These are phyloP conservation scores for Sebastes vulpes DNA, from an alignment of 2,797 vertebrate genomes.

Conservation along the genomic window DNA sequence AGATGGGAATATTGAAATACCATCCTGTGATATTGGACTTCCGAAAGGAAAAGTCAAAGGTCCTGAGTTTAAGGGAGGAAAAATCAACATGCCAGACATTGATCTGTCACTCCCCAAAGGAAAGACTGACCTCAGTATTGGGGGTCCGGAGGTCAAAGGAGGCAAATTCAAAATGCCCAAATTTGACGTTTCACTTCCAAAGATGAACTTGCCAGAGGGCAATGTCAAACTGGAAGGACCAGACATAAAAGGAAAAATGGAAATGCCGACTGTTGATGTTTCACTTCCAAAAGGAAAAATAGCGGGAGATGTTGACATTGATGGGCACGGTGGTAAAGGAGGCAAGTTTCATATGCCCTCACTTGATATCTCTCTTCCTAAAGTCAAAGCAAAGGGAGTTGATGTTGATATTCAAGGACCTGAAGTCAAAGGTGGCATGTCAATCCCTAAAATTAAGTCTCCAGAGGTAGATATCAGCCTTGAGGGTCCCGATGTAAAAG, in stretches of 20 bases:
- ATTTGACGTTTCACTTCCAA: conserved; percentile 60
- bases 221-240: conserved; percentile 42
- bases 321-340: conserved; percentile 34
- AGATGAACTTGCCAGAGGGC: conserved; percentile 48
- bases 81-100: conserved; percentile 42
- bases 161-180: conserved; percentile 75
- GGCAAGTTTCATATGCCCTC: conserved; percentile 77
- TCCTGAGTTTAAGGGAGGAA: conserved; percentile 19
- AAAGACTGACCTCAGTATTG: conserved; percentile 14
- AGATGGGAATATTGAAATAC: conserved; percentile 51
- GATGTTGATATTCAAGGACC: conserved; percentile 27
- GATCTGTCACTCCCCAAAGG: conserved; percentile 57
- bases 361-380: conserved; percentile 52
- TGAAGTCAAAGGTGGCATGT: conserved; percentile 18
- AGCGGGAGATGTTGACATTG: conserved; percentile 16
- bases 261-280: conserved; percentile 68
- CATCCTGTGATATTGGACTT: conserved; percentile 42
- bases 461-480: conserved; percentile 24
- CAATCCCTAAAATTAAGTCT: conserved; percentile 17
- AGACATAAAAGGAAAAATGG: conserved; percentile 35
- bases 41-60: conserved; percentile 49
- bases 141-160: conserved; percentile 26
- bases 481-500: conserved; percentile 25
- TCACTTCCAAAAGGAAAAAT: conserved; percentile 57
- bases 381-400: conserved; percentile 32